phyloP scores from a whole-genome alignment of 2,888 invertebrate species.

The Linnaemya vulpina region DNA sequence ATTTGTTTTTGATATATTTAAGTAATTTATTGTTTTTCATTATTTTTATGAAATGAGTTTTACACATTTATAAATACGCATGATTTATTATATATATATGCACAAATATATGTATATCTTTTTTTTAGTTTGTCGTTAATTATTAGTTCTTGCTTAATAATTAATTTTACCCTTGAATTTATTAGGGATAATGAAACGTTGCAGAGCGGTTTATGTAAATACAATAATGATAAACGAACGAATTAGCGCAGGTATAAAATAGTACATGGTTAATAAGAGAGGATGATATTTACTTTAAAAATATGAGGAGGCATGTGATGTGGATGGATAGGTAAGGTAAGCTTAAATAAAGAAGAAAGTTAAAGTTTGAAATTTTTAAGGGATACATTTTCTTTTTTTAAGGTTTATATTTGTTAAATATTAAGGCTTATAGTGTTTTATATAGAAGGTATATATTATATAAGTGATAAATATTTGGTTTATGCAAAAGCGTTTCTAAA shows the following conservation, averaged over 20 bases:
- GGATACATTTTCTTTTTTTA: constrained; percentile 24
- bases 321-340: neutral
- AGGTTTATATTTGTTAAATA: constrained; percentile 33
- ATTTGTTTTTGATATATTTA: constrained; percentile 58
- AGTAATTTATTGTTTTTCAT: constrained; percentile 58
- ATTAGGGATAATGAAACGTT: constrained; percentile 55
- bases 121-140: constrained; percentile 35
- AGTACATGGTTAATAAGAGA: neutral
- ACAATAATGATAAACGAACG: constrained; percentile 12
- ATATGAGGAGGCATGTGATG: neutral
- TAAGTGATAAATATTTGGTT: constrained; percentile 68
- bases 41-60: constrained; percentile 64
- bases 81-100: constrained; percentile 36
- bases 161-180: constrained; percentile 38
- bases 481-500: constrained; percentile 70
- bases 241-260: constrained; percentile 44
- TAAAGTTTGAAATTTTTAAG: constrained; percentile 24
- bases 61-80: constrained; percentile 70
- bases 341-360: constrained; percentile 37
- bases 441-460: constrained; percentile 57
- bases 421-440: constrained; percentile 67
- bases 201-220: constrained; percentile 24
- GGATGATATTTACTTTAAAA: constrained; percentile 1
- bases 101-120: neutral
- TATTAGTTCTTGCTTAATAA: constrained; percentile 59